Evolutionary conservation across 1,140 invertebrate species (phyloP), one percentile per base, ranked within the genome.

Genomic region (Rhopalosiphum maidis): DNA sequence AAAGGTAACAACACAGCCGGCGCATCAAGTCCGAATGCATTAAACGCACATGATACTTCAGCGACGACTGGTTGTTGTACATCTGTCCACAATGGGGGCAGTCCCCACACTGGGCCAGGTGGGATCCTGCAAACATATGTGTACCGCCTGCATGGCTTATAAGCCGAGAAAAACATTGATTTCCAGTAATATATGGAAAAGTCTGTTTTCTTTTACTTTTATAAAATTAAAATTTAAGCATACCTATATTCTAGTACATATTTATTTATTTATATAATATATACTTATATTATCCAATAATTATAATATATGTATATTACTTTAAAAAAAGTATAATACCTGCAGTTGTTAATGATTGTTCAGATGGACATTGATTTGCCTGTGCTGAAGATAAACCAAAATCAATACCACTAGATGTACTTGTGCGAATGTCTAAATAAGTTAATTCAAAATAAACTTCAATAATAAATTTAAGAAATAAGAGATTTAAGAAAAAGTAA

Each of bases 31-130:
- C 96, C 41, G 96, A 96, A 95, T 97, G 96, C 95, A 97, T 96
- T 94, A 97, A 95, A 93, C 96, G 96, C 55, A 97, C 96, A 94
- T 97, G 96, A 95, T 97, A 97, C 94, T 97, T 97, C 60, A 97
- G 95, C 48, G 96, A 96, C 30, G 96, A 97, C 94, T 96, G 96
- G 95, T 97, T 97, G 43, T 96, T 96, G 95, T 96, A 96, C 93
- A 96, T 96, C 95, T 96, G 96, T 90, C 96, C 96, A 94, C 96
- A 97, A 95, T 97, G 96, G 22, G 96, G 96, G 94, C 96, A 97
- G 88, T 94, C 94, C 82, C 94, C 94, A 90, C 94, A 94, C 94
- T 94, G 94, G 18, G 94, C 94, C 94, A 94, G 93, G 93, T 94
- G 94, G 60, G 94, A 94, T 94, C 94, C 94, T 94, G 94, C 55